Percentiles rank a stretch among this genome's conserved stretches.
Conservation (phyloP, 2,888 invertebrate species). For the Smittia sp. region DNA sequence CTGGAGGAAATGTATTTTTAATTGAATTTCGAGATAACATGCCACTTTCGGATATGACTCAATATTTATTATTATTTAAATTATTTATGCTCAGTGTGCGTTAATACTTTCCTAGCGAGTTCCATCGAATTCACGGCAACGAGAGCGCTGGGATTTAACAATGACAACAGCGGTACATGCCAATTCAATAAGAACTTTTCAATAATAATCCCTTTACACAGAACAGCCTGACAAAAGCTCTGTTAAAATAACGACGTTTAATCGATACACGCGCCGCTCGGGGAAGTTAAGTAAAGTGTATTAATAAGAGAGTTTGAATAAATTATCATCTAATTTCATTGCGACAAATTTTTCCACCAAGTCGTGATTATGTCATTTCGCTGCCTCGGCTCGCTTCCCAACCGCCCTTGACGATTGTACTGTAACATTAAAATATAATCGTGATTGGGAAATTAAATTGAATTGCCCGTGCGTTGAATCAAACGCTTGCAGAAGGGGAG, state of each 20-base stretch:
- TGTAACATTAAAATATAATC: constrained; percentile 9
- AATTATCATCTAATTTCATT: constrained; percentile 15
- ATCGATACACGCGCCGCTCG: constrained; percentile 9
- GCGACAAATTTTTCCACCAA: neutral
- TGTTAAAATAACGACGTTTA: constrained; percentile 13
- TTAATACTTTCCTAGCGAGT: neutral
- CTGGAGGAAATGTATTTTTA: constrained; percentile 35
- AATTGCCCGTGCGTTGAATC: neutral
- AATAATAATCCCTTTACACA: neutral
- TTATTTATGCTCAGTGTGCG: neutral
- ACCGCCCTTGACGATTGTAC: neutral
- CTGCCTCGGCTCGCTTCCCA: neutral
- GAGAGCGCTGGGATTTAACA: too few relatives aligned
- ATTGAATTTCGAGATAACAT: constrained; percentile 38
- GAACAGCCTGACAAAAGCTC: neutral
- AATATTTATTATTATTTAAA: constrained; percentile 17
- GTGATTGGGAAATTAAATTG: constrained; percentile 36
- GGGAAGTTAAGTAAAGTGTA: constrained; percentile 15
- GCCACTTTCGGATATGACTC: constrained; percentile 18
- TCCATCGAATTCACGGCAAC: too few relatives aligned
- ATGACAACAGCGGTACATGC: neutral
- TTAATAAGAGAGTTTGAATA: constrained; percentile 4
- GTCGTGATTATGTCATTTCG: constrained; percentile 5
- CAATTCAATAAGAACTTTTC: neutral
- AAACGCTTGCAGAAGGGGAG: neutral